Evolutionary conservation across 2,888 invertebrate species (phyloP).

Genomic region (Buathra laborator): DNA sequence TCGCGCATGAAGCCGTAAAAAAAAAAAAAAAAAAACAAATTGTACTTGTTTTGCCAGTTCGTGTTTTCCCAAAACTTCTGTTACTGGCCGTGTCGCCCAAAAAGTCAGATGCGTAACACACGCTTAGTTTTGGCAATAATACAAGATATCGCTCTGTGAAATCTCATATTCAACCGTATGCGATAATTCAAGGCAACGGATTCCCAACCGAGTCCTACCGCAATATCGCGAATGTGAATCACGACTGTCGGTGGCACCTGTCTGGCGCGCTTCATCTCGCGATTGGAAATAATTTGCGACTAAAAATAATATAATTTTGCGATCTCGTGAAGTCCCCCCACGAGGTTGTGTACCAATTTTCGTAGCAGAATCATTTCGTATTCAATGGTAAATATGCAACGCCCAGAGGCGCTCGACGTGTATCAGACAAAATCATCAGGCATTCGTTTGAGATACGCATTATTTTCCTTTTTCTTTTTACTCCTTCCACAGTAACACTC

Average conservation of each 20-base stretch:
- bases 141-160: constrained; percentile 59
- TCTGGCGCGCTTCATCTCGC: constrained; percentile 6
- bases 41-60: constrained; percentile 2
- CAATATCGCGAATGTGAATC: constrained; percentile 40
- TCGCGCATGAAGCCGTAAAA: neutral
- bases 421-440: constrained; percentile 12
- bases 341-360: constrained; percentile 7
- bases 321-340: neutral
- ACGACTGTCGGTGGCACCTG: constrained; percentile 1
- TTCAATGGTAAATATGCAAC: neutral
- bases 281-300: constrained; percentile 46
- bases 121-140: constrained; percentile 72
- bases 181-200: constrained; percentile 60
- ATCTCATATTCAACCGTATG: constrained; percentile 42
- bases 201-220: constrained; percentile 14
- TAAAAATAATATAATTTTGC: constrained; percentile 47
- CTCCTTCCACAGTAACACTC: neutral
- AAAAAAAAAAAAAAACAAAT: constrained; percentile 2
- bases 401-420: neutral
- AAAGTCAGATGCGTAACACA: constrained; percentile 44
- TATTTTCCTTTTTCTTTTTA: constrained; percentile 3
- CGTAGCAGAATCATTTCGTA: neutral
- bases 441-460: constrained; percentile 32
- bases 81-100: constrained; percentile 18
- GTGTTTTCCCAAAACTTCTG: constrained; percentile 30